Evolutionary conservation across 2,113 vertebrate genomes (phyloP).

Genomic region (Gymnobelideus leadbeateri): DNA sequence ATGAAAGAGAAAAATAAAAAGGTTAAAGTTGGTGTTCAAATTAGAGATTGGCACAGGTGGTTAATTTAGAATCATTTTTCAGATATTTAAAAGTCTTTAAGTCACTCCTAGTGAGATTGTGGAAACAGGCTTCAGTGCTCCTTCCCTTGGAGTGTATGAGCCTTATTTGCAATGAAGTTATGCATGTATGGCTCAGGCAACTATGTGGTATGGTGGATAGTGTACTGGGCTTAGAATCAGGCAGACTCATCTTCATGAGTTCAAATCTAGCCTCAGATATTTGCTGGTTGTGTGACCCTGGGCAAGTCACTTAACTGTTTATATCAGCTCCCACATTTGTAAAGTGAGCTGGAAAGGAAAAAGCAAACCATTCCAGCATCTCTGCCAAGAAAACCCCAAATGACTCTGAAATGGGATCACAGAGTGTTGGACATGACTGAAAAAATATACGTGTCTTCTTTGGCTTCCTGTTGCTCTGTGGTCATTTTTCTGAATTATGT

Average conservation of each 20-base stretch:
- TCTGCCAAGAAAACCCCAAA: not conserved
- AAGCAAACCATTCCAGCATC: not conserved
- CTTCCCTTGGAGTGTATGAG: not conserved
- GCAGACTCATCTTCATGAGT: not conserved
- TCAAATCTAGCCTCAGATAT: not conserved
- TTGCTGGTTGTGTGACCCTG: not conserved
- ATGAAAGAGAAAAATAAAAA: not conserved
- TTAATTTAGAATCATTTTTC: not conserved
- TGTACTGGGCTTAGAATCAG: not conserved
- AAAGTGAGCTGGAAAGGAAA: not conserved
- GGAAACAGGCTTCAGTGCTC: not conserved
- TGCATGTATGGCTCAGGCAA: not conserved
- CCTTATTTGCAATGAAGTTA: not conserved
- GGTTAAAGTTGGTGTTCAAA: not conserved
- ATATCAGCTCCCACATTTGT: not conserved
- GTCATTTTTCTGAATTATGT: not conserved
- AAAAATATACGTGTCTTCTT: not conserved
- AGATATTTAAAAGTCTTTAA: not conserved
- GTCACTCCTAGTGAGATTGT: not conserved
- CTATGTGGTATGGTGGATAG: not conserved
- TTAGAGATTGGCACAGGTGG: not conserved
- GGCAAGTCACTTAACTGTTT: not conserved
- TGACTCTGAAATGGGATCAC: not conserved
- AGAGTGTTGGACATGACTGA: not conserved
- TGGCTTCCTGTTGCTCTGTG: not conserved